Percentiles rank a stretch among this genome's conserved stretches.
phyloP scores from a whole-genome alignment of 2,797 vertebrate genomes.

The Hyperoplus immaculatus region DNA sequence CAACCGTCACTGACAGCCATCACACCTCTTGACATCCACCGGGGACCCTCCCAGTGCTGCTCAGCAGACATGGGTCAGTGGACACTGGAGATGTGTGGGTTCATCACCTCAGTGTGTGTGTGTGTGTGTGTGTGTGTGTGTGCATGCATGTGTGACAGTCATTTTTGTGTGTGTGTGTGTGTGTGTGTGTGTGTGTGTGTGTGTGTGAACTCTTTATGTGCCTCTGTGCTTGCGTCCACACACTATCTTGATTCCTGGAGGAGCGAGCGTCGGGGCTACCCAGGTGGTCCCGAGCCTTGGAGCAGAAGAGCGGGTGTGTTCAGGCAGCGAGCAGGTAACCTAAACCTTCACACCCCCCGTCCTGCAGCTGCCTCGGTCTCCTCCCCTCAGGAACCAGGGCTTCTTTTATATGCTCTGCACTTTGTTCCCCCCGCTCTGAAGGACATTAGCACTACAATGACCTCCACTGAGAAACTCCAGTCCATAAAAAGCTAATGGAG shows the following conservation, averaged over 20 bases:
- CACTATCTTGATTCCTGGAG: conserved; percentile 55
- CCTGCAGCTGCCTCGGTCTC: conserved; percentile 76
- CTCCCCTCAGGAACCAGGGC: conserved; percentile 68
- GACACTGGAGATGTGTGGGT: conserved; percentile 67
- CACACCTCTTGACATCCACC: conserved; percentile 81
- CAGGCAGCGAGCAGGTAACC: conserved; percentile 77
- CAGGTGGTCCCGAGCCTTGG: conserved; percentile 81
- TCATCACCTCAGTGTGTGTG: conserved; percentile 61
- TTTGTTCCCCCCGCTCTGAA: conserved; percentile 71
- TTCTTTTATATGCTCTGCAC: conserved; percentile 73
- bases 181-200: conserved; percentile 15
- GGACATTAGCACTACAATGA: conserved; percentile 78
- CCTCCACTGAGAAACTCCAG: conserved; percentile 71
- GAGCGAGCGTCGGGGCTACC: conserved; percentile 54
- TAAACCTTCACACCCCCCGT: conserved; percentile 79
- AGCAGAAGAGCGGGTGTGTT: conserved; percentile 71
- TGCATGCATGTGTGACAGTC: conserved; percentile 32
- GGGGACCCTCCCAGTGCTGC: conserved; percentile 67
- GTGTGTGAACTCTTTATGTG: conserved; percentile 34
- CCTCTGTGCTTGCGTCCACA: conserved; percentile 45
- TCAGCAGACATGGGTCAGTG: conserved; percentile 79
- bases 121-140: conserved; percentile 25
- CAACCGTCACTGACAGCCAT: conserved; percentile 80
- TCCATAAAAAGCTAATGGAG: conserved; percentile 71
- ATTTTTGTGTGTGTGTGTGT: conserved; percentile 41